Conservation (phyloP, 2,888 invertebrate genomes). For the Andrena haemorrhoa region DNA sequence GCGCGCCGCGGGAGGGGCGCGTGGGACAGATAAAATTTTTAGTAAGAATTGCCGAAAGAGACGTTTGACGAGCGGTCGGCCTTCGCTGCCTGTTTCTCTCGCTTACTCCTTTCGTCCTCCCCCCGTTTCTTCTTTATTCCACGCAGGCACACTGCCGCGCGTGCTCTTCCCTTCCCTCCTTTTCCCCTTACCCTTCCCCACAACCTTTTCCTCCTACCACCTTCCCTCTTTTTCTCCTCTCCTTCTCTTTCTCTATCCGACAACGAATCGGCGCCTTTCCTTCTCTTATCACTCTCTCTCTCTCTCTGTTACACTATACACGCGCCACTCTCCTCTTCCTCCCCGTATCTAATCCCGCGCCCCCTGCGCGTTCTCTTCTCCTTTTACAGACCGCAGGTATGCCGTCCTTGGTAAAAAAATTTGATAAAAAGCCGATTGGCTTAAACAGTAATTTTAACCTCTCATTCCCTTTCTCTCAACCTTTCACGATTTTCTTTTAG, state of each 20-base stretch:
- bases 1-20: constrained; percentile 53
- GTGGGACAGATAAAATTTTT: constrained; percentile 72
- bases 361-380: constrained; percentile 24
- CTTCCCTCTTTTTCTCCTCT: not conserved
- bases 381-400: not conserved
- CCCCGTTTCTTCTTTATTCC: constrained; percentile 16
- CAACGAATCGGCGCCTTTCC: constrained; percentile 23
- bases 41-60: constrained; percentile 70
- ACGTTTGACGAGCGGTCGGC: constrained; percentile 75
- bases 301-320: constrained; percentile 24
- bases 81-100: constrained; percentile 62
- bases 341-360: constrained; percentile 39
- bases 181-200: constrained; percentile 6
- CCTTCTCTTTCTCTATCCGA: constrained; percentile 1
- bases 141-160: constrained; percentile 25
- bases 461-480: too few relatives aligned
- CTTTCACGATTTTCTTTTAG: too few relatives aligned
- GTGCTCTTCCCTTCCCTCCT: constrained; percentile 30
- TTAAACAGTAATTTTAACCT: too few relatives aligned
- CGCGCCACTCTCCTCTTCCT: constrained; percentile 46
- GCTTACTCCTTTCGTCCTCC: constrained; percentile 10
- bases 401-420: constrained; percentile 3
- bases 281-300: constrained; percentile 1
- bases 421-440: too few relatives aligned
- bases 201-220: not conserved